These are phyloP conservation scores for Lepidurus arcticus DNA, from an alignment of 1,140 invertebrate species.

Conservation along the genomic window DNA sequence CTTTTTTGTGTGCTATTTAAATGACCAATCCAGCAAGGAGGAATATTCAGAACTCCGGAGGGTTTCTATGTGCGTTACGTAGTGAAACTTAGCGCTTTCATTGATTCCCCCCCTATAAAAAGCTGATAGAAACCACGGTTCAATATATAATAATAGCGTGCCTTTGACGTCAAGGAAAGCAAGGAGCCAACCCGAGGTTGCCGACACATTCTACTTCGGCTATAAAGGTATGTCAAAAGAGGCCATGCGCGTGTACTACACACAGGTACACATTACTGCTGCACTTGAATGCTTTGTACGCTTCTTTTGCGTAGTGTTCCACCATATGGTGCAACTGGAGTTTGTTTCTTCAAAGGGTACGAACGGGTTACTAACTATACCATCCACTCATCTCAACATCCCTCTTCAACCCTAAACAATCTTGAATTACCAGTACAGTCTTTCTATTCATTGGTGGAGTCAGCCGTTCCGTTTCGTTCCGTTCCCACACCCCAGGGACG, in stretches of 20 bases:
- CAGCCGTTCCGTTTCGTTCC: too few relatives aligned
- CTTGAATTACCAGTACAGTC: too few relatives aligned
- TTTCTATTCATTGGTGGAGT: too few relatives aligned
- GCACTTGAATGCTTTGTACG: background rate
- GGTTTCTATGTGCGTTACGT: background rate
- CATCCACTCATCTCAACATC: too few relatives aligned
- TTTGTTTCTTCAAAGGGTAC: too few relatives aligned
- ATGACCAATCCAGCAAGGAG: too few relatives aligned
- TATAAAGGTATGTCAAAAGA: background rate
- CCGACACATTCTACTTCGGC: background rate
- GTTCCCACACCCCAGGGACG: too few relatives aligned
- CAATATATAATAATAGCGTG: background rate
- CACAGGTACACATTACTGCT: background rate
- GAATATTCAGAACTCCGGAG: too few relatives aligned
- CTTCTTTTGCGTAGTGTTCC: background rate
- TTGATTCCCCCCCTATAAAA: background rate
- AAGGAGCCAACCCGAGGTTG: background rate
- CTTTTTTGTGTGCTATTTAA: too few relatives aligned
- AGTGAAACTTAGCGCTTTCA: background rate
- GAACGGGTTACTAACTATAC: too few relatives aligned
- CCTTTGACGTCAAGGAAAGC: constrained; percentile 11
- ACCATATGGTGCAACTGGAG: background rate
- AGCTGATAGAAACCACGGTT: background rate
- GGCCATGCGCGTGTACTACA: background rate
- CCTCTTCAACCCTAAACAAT: too few relatives aligned